Evolutionary conservation across 2,797 vertebrate species (phyloP).

Genomic region (Hoplostethus atlanticus): DNA sequence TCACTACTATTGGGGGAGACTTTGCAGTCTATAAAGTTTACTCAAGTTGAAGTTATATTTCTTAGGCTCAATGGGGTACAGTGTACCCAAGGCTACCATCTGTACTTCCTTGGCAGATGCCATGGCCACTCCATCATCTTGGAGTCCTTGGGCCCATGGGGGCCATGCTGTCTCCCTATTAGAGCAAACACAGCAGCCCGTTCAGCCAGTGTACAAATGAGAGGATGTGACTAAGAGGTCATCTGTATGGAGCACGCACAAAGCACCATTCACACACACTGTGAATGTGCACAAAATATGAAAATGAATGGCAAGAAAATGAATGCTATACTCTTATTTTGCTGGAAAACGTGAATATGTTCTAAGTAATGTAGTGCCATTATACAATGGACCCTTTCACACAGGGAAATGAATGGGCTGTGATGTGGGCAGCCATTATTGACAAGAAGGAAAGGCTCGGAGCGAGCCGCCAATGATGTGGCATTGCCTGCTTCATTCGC

Average conservation of each 20-base stretch:
- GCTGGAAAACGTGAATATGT: constrained; percentile 39
- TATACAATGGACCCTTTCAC: constrained; percentile 39
- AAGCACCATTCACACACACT: constrained; percentile 72
- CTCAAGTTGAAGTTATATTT: constrained; percentile 67
- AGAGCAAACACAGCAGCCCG: constrained; percentile 66
- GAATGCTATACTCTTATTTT: constrained; percentile 37
- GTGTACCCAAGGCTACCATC: constrained; percentile 70
- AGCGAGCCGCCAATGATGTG: constrained; percentile 39
- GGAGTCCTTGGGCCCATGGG: constrained; percentile 60
- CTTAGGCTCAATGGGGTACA: constrained; percentile 64
- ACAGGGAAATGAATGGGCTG: constrained; percentile 38
- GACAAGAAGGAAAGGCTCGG: constrained; percentile 29
- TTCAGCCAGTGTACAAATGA: constrained; percentile 61
- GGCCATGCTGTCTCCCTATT: constrained; percentile 49
- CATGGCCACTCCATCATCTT: constrained; percentile 71
- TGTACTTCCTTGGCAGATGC: constrained; percentile 72
- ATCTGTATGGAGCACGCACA: constrained; percentile 67
- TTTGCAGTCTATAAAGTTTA: constrained; percentile 63
- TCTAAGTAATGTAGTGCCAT: constrained; percentile 32
- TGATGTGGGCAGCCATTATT: constrained; percentile 54
- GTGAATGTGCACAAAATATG: constrained; percentile 29
- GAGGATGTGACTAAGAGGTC: constrained; percentile 76
- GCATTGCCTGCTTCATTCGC: constrained; percentile 29
- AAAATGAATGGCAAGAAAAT: constrained; percentile 18
- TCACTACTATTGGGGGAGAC: constrained; percentile 48